phyloP scores from a whole-genome alignment of 2,797 vertebrate species.

The Furcifer pardalis region DNA sequence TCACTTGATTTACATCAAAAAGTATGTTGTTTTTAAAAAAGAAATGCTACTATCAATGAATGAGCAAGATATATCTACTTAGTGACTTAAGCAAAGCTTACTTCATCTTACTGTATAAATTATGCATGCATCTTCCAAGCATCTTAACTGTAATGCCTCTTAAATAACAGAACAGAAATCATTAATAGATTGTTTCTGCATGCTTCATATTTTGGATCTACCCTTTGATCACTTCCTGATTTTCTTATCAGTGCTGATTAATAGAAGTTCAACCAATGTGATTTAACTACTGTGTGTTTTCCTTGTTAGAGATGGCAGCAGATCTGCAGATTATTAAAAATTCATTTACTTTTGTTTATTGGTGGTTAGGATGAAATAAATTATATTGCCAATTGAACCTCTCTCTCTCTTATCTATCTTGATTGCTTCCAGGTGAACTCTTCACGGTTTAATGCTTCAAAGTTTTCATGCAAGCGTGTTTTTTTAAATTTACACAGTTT shows the following conservation, averaged over 20 bases:
- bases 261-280: slow-evolving; percentile 35
- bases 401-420: slow-evolving; percentile 45
- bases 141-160: slow-evolving; percentile 22
- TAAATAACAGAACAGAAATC: slow-evolving; percentile 35
- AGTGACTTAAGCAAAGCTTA: slow-evolving; percentile 33
- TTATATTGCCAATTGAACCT: slow-evolving; percentile 37
- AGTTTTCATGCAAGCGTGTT: slow-evolving; percentile 55
- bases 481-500: slow-evolving; percentile 39
- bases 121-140: slow-evolving; percentile 34
- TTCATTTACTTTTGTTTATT: slow-evolving; percentile 51
- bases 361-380: slow-evolving; percentile 50
- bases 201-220: slow-evolving; percentile 44
- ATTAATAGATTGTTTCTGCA: slow-evolving; percentile 41
- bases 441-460: slow-evolving; percentile 43
- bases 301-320: slow-evolving; percentile 17
- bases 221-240: slow-evolving; percentile 51
- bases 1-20: slow-evolving; percentile 30
- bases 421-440: slow-evolving; percentile 51
- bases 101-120: slow-evolving; percentile 42
- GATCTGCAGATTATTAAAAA: slow-evolving; percentile 38
- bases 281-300: slow-evolving; percentile 8
- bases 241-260: slow-evolving; percentile 45
- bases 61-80: slow-evolving; percentile 25
- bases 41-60: slow-evolving; percentile 22
- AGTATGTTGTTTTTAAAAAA: slow-evolving; percentile 1